Percentiles rank a stretch among this genome's conserved stretches.
These are phyloP conservation scores for Leuciscus idus DNA, from an alignment of 2,113 vertebrate species.

Conservation along the genomic window DNA sequence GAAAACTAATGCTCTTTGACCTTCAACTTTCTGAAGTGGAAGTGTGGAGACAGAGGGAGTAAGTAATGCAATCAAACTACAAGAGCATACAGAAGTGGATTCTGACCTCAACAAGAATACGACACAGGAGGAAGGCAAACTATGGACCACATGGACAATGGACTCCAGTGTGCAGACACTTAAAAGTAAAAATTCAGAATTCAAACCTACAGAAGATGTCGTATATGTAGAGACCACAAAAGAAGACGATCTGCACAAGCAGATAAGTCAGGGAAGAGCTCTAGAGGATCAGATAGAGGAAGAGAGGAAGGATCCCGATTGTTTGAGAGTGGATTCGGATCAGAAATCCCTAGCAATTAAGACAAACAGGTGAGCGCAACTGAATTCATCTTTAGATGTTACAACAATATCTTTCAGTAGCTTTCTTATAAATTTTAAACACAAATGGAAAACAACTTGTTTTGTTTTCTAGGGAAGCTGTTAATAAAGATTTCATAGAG, in stretches of 20 bases:
- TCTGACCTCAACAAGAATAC: neutral
- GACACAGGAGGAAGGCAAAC: neutral
- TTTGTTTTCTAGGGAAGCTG: slow-evolving; percentile 42
- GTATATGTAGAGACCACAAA: neutral
- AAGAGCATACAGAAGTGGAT: neutral
- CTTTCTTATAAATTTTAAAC: neutral
- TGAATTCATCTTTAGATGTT: neutral
- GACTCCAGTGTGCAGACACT: neutral
- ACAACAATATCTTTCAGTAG: too few species aligned
- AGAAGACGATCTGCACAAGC: neutral
- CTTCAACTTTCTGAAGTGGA: slow-evolving; percentile 11
- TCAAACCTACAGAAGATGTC: neutral
- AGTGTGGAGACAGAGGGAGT: slow-evolving; percentile 5
- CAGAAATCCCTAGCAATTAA: neutral
- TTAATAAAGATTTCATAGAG: slow-evolving; percentile 81
- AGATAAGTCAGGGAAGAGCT: neutral
- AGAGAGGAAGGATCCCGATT: neutral
- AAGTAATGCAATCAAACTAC: neutral
- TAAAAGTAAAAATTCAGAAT: neutral
- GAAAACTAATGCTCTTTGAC: neutral
- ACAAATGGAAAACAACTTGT: neutral
- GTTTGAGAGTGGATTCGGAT: slow-evolving; percentile 2
- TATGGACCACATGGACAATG: neutral
- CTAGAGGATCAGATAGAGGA: neutral
- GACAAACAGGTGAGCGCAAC: slow-evolving; percentile 27